A percentile compares a stretch with the other conserved stretches of the same genome.
phyloP scores from a whole-genome alignment of 1,140 invertebrate species.

The Oreohelix idahoensis region DNA sequence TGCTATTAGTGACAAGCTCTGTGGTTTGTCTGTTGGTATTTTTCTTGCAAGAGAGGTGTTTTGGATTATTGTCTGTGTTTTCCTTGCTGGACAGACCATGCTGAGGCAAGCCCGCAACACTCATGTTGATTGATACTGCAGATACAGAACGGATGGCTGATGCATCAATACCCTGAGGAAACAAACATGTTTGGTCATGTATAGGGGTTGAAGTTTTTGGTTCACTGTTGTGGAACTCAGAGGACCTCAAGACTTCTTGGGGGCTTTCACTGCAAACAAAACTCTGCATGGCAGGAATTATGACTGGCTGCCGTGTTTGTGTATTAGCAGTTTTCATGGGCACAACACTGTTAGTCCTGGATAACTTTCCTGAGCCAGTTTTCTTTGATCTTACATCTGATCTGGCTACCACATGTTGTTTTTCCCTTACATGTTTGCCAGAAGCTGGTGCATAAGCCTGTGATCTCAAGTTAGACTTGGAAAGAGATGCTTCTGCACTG shows the following conservation, averaged over 20 bases:
- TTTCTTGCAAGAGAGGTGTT: neutral
- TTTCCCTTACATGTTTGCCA: no score
- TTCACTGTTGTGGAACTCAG: neutral
- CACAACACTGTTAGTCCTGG: neutral
- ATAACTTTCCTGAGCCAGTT: neutral
- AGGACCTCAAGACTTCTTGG: neutral
- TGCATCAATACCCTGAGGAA: conserved; percentile 6
- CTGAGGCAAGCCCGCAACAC: no score
- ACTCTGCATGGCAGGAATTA: neutral
- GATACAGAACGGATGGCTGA: conserved; percentile 29
- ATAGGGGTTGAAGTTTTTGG: conserved; percentile 26
- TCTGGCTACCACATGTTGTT: no score
- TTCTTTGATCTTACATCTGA: neutral
- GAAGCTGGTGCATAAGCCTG: no score
- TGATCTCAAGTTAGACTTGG: neutral
- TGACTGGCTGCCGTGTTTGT: neutral
- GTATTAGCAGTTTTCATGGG: neutral
- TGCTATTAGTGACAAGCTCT: neutral
- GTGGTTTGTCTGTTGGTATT: neutral
- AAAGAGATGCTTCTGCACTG: neutral
- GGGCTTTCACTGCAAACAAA: neutral
- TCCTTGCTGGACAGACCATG: neutral
- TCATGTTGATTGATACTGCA: neutral
- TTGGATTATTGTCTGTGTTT: neutral
- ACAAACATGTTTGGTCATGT: neutral